Base-by-base conservation (phyloP, 2,888 invertebrate species). In the Danaus chrysippus region DNA sequence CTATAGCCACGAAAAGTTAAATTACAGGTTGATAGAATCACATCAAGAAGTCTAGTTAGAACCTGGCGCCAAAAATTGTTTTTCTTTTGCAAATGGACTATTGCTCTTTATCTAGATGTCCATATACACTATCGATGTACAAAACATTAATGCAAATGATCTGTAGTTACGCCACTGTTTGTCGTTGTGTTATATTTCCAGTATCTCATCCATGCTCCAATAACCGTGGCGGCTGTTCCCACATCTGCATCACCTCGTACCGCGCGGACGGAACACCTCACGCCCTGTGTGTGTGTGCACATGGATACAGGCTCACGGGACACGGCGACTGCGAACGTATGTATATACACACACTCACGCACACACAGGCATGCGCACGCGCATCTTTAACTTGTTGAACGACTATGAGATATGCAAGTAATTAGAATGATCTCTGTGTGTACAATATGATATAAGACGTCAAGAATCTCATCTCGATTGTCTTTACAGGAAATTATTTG, bases 161-260 rank as follows among this genome's bases (percentile, higher is more conserved):
- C n/a, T n/a, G n/a, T n/a, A n/a, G n/a, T n/a, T n/a, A n/a, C n/a
- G n/a, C n/a, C n/a, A n/a, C 8, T 3, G 23, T 5, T 34, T 34
- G 6, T 6, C 6, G 6, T 5, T 6, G 23, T 34, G 23, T 34
- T 34, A 34, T 34, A 34, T 34, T 34, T 12, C 41, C 74, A 79
- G 77, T 92, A 73, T 83, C 92, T 10, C 95, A 95, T 86, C 94
- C 95, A 42, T 96, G 96, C 84, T 92, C 92, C 68, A 85, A 83
- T 49, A 83, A 91, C 74, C 93, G 93, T 76, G 95, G 94, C 69
- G 93, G 93, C 68, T 96, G 96, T 90, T 93, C 93, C 71, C 96
- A 96, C 83, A 88, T 96, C 67, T 96, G 96, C 86, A 88, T 96
- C 65, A 92, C 95, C 54, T 81, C 91, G 62, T 94, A 93, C 92